Evolutionary conservation across 2,113 vertebrate species (phyloP).

Genomic region (Neodontobutis hainanensis): DNA sequence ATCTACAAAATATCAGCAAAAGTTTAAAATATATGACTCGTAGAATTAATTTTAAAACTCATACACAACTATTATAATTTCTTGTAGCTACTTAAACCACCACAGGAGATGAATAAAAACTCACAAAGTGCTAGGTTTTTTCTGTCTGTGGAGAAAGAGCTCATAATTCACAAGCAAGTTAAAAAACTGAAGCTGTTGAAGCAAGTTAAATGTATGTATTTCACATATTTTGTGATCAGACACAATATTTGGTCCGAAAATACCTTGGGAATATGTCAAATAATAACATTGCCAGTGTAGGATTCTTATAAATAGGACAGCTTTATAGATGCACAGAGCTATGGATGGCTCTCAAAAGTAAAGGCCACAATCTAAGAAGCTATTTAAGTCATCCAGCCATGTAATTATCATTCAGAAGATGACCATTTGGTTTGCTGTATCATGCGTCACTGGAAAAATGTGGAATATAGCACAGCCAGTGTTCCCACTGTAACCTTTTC

Average conservation of each 20-base stretch:
- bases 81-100: no score
- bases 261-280: neutral
- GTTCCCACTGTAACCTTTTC: slow-evolving; percentile 61
- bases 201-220: neutral
- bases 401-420: slow-evolving; percentile 65
- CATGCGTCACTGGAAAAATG: slow-evolving; percentile 60
- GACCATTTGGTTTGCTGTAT: slow-evolving; percentile 53
- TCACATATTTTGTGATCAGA: neutral
- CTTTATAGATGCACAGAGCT: slow-evolving; percentile 21
- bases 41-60: no score
- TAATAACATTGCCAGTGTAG: slow-evolving; percentile 24
- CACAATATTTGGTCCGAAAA: neutral
- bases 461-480: slow-evolving; percentile 57
- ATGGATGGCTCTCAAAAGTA: slow-evolving; percentile 41
- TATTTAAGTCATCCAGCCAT: slow-evolving; percentile 65
- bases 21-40: no score
- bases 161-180: neutral
- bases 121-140: neutral
- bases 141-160: neutral
- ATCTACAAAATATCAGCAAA: no score
- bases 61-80: no score
- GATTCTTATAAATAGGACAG: slow-evolving; percentile 40
- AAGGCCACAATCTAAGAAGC: slow-evolving; percentile 45
- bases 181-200: neutral
- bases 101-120: neutral